phyloP scores from a whole-genome alignment of 1,140 invertebrate species.

The Mya arenaria region DNA sequence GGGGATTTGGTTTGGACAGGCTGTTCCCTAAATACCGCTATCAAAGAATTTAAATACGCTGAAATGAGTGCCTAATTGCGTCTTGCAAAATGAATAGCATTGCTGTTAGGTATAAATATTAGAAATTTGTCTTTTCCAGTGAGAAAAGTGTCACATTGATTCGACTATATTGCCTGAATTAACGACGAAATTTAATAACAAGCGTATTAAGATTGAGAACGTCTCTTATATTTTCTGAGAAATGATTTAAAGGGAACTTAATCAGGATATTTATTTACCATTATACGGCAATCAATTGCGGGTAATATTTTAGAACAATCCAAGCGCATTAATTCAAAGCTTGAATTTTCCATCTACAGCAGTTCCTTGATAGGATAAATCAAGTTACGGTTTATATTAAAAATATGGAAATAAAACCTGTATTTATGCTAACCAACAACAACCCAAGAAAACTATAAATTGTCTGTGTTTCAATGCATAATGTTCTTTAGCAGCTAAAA shows the following conservation, averaged over 20 bases:
- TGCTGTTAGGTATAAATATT: slow-evolving; percentile 55
- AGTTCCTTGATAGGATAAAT: no score
- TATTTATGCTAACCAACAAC: no score
- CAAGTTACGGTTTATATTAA: no score
- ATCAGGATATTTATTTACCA: neutral
- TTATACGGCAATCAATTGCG: neutral
- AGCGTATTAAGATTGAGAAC: neutral
- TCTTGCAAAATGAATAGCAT: slow-evolving; percentile 43
- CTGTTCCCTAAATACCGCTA: slow-evolving; percentile 9
- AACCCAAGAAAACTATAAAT: no score
- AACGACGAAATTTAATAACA: neutral
- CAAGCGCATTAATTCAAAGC: no score
- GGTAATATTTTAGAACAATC: neutral
- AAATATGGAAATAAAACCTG: no score
- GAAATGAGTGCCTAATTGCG: slow-evolving; percentile 37
- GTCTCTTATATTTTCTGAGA: neutral
- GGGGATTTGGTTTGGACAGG: slow-evolving; percentile 40
- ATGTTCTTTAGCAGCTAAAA: no score
- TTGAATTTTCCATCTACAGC: no score
- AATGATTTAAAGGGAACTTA: neutral
- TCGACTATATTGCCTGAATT: neutral
- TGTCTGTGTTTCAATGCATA: no score
- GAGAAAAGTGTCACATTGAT: slow-evolving; percentile 37
- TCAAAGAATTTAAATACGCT: slow-evolving; percentile 47
- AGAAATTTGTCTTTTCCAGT: slow-evolving; percentile 41